Evolutionary conservation across 1,140 invertebrate species (phyloP).

Genomic region (Sitophilus oryzae): DNA sequence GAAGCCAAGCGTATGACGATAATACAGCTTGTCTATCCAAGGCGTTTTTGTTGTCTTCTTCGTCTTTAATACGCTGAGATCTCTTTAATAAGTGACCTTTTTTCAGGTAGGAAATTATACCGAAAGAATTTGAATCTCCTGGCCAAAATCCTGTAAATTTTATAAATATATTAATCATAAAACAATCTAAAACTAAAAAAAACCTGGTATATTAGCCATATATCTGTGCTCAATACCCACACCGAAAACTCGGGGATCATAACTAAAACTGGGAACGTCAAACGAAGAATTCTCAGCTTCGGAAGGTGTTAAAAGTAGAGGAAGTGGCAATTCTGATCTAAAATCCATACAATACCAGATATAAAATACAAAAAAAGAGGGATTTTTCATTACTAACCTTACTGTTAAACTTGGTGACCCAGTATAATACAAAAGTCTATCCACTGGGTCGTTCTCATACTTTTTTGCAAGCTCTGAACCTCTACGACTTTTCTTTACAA

Average conservation of each 20-base stretch:
- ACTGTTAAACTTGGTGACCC: slow-evolving; percentile 59
- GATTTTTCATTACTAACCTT: slow-evolving; percentile 44
- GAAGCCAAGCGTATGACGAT: slow-evolving; percentile 71
- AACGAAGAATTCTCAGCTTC: slow-evolving; percentile 53
- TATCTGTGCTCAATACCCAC: slow-evolving; percentile 51
- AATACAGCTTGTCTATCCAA: slow-evolving; percentile 66
- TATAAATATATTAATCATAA: neutral
- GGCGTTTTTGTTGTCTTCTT: slow-evolving; percentile 55
- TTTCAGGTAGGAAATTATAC: slow-evolving; percentile 65
- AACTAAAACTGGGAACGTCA: slow-evolving; percentile 50
- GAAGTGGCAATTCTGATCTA: slow-evolving; percentile 51
- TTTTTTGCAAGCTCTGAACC: slow-evolving; percentile 41
- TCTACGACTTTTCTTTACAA: slow-evolving; percentile 39
- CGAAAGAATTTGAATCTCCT: slow-evolving; percentile 68
- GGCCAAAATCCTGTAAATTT: slow-evolving; percentile 75
- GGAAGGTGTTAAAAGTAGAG: slow-evolving; percentile 52
- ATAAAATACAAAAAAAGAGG: neutral
- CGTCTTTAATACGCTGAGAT: slow-evolving; percentile 38
- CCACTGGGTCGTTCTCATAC: slow-evolving; percentile 49
- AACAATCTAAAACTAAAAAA: neutral
- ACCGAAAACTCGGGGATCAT: slow-evolving; percentile 54
- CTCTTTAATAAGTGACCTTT: slow-evolving; percentile 50
- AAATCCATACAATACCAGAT: neutral
- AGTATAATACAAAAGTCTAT: slow-evolving; percentile 62
- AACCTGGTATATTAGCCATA: slow-evolving; percentile 69